A percentile compares a stretch with the other conserved stretches of the same genome.
Conservation (phyloP, 2,113 vertebrate genomes). For the Heteronetta atricapilla region DNA sequence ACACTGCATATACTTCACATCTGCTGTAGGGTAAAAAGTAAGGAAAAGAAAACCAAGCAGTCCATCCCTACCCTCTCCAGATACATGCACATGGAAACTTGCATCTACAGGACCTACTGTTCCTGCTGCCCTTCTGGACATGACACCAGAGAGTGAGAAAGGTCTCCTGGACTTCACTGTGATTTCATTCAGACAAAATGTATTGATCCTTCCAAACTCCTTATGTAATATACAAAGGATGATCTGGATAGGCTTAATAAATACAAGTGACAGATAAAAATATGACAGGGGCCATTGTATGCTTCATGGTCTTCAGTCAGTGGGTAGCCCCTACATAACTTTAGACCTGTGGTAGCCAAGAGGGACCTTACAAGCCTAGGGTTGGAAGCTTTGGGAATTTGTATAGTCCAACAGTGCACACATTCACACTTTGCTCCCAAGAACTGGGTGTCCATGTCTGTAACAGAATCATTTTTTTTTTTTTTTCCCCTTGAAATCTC, state of each 20-base stretch:
- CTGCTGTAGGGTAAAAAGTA: not conserved
- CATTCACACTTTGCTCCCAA: not conserved
- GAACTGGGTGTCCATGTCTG: not conserved
- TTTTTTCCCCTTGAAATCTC: not conserved
- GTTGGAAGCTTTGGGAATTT: not conserved
- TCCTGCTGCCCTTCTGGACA: not conserved
- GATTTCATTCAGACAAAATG: not conserved
- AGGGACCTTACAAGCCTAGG: not conserved
- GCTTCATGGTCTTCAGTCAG: not conserved
- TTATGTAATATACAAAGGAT: not conserved
- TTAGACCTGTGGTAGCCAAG: not conserved
- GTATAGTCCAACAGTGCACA: not conserved
- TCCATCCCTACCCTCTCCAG: fast-evolving
- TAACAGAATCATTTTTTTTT: not conserved
- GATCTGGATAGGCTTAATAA: not conserved
- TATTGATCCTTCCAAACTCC: not conserved
- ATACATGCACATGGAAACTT: fast-evolving
- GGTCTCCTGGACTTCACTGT: not conserved
- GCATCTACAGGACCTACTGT: not conserved
- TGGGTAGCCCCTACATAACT: fast-evolving
- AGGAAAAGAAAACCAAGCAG: not conserved
- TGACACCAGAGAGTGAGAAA: not conserved
- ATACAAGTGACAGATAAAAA: not conserved
- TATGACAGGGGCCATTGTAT: not conserved
- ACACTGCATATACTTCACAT: not conserved